These are phyloP conservation scores for Halcyon chelicuti DNA, from an alignment of 2,797 vertebrate genomes.

Conservation along the genomic window DNA sequence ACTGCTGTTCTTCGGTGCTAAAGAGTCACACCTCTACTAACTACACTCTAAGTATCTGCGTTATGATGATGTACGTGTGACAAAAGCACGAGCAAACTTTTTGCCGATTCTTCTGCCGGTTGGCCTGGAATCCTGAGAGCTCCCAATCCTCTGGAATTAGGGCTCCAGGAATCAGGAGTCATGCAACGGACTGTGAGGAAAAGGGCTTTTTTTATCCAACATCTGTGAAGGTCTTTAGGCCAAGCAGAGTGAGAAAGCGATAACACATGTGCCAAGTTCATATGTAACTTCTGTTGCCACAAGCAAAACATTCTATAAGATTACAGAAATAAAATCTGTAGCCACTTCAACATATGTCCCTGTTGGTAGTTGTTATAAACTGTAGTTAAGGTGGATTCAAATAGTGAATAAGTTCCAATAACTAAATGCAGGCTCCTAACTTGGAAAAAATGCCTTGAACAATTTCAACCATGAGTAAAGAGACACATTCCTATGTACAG, in stretches of 20 bases:
- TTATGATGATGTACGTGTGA: background rate
- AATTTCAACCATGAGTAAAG: background rate
- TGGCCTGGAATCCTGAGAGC: background rate
- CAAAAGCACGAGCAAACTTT: background rate
- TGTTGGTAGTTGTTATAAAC: background rate
- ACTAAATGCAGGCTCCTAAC: background rate
- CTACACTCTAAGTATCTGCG: background rate
- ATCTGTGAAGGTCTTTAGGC: background rate
- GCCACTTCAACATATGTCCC: background rate
- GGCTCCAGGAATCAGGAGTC: background rate
- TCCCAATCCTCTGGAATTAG: background rate
- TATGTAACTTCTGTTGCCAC: background rate
- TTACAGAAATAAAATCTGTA: background rate
- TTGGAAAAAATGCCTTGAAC: background rate
- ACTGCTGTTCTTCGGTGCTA: background rate
- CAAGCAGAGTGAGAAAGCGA: background rate
- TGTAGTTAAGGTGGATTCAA: background rate
- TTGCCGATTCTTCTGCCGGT: background rate
- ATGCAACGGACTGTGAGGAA: background rate
- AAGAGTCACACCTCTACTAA: background rate
- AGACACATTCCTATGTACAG: background rate
- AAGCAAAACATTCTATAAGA: background rate
- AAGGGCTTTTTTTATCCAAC: fast-evolving
- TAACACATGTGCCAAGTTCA: background rate
- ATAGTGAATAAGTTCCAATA: background rate